A percentile compares a stretch with the other conserved stretches of the same genome.
Conservation (phyloP, 1,140 invertebrate species). For the Penaeus indicus region DNA sequence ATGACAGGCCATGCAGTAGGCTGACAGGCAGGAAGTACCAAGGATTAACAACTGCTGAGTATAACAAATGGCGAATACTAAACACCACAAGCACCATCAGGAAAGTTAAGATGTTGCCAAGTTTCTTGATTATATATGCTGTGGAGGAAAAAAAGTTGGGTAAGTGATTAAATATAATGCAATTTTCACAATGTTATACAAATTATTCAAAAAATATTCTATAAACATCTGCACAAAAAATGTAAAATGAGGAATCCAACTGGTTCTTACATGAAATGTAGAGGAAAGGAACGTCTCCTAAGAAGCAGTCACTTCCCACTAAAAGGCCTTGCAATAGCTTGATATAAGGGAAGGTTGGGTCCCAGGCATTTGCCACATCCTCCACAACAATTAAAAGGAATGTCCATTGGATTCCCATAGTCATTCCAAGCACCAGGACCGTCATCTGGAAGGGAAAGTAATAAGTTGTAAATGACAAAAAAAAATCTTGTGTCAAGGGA, state of each 20-base stretch:
- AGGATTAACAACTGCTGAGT: constrained; percentile 83
- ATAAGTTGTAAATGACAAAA: too few relatives aligned
- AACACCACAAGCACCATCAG: constrained; percentile 82
- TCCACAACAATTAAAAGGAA: constrained; percentile 72
- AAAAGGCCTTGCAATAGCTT: constrained; percentile 87
- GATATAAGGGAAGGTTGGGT: constrained; percentile 69
- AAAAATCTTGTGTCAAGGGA: too few relatives aligned
- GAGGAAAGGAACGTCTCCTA: constrained; percentile 89
- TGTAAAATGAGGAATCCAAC: not conserved
- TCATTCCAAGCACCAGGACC: constrained; percentile 34
- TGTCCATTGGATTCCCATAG: constrained; percentile 44
- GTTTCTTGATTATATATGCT: constrained; percentile 82
- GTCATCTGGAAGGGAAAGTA: constrained; percentile 13
- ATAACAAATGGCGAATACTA: constrained; percentile 82
- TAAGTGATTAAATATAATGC: not conserved
- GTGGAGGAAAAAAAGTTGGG: not conserved
- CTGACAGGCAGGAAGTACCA: constrained; percentile 89
- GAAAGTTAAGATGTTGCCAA: constrained; percentile 87
- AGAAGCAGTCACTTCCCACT: constrained; percentile 83
- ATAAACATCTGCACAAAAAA: too few relatives aligned
- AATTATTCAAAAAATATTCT: too few relatives aligned
- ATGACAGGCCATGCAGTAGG: constrained; percentile 86
- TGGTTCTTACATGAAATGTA: constrained; percentile 76
- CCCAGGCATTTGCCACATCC: constrained; percentile 74
- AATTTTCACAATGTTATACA: not conserved